Base-by-base conservation (phyloP, 2,888 invertebrate genomes). In the Cryptocephalus primarius region DNA sequence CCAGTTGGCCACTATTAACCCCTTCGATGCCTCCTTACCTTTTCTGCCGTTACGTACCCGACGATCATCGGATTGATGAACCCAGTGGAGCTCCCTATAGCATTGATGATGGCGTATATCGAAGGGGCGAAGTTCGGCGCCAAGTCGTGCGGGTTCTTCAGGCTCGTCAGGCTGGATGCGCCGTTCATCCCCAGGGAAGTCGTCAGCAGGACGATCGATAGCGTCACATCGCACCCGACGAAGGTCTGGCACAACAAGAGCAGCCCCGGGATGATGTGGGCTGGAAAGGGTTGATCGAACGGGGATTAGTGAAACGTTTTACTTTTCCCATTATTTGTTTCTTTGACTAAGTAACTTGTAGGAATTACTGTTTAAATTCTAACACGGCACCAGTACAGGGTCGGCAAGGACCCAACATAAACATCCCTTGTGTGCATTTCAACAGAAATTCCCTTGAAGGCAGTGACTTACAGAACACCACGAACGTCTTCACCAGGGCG, bases 81-180 rank as follows among this genome's bases (percentile, higher is more conserved):
- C 9, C 85, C 85, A 1, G 85, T 76, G 0, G 78, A 75, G 42
- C 80, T 78, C 12, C 84, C 86, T 49, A 85, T 68, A 47, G 83
- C 82, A 61, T 85, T 87, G 44, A 83, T 82, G 1, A 85, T 79
- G 8, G 85, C 85, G 54, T 83, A 82, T 9, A 87, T 64, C 9
- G 83, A 79, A 38, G 83, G 85, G 2, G 83, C 83, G 60, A 77
- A 86, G 58, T 80, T 84, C 1, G 86, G 85, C 0, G 86, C 78
- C 46, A 87, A 66, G 66, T 85, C 85, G 72, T 87, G 80, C 42
- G 78, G 68, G 55, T 71, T 71, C 48, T 66, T 64, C 22, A 71
- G 52, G 54, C 69, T 70, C 1, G 71, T 71, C 9, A 71, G 52
- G 8, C 67, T 65, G 2, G 69, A 64, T 9, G 70, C 66, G 1